Base-by-base conservation (phyloP, 2,113 vertebrate species). In the Callospermophilus lateralis region DNA sequence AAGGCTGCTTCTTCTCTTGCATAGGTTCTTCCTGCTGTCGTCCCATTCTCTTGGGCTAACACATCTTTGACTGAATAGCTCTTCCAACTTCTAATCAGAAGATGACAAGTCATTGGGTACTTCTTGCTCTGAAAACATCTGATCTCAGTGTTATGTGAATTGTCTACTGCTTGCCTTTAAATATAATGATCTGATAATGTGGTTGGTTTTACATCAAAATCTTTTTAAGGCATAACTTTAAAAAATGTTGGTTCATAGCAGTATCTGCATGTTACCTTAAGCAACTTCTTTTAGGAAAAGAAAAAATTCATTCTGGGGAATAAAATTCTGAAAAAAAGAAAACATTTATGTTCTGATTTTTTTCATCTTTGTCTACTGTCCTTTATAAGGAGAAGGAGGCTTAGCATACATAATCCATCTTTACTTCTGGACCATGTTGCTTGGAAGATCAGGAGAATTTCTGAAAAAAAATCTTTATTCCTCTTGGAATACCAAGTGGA, bases 201-300 rank as follows among this genome's bases (percentile, higher is more conserved):
- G 30, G 16, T 17, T 95, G 22, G 10, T 48, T 84, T 96, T 80
- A 79, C 39, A 32, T 84, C 15, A 89, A 86, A 76, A 37, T 76
- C 55, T 93, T 91, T 26, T 10, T 89, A 28, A 79, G 53, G 12
- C 67, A 1, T 48, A 80, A 34, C 48, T 90, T 77, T 76, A 73
- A 30, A 83, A 80, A 79, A 74, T 73, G 22, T 93, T 95, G 67
- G 2, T 16, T 90, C 81, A 26, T 74, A 73, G 77, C 58, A 84
- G 1, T 87, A 80, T 70, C 55, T 96, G 30, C 30, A 61, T 67
- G 16, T 73, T 83, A 24, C 8, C 42, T 91, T 79, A 73, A 84
- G 32, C 45, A 84, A 9, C 94, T 97, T 92, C 74, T 87, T 97
- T 93, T 84, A 84, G 26, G 42, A 24, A 51, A 74, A 93, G 12